A percentile compares a stretch with the other conserved stretches of the same genome.
phyloP scores from a whole-genome alignment of 2,888 invertebrate species.

The Morpho deidamia region DNA sequence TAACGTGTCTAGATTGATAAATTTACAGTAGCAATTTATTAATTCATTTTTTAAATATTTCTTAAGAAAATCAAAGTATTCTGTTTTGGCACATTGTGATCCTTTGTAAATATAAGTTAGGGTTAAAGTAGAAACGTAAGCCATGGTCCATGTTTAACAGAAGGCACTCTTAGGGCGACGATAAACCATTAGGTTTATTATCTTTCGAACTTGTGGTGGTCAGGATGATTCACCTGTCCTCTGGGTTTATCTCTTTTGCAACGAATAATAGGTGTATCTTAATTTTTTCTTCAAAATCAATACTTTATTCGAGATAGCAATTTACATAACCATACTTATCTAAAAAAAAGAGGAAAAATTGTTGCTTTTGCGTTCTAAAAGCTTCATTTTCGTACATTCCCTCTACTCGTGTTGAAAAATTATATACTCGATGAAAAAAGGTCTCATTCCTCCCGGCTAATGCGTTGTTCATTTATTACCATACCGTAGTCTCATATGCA shows the following conservation, averaged over 20 bases:
- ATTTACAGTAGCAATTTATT: neutral
- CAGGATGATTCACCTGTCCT: no score
- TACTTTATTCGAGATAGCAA: neutral
- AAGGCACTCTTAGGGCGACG: no score
- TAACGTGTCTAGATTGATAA: neutral
- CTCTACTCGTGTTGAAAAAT: conserved; percentile 2
- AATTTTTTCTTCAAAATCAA: neutral
- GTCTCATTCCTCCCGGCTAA: conserved; percentile 32
- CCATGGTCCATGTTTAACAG: no score
- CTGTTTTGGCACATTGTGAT: no score
- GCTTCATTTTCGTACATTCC: conserved; percentile 7
- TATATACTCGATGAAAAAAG: conserved; percentile 7
- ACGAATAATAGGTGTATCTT: no score
- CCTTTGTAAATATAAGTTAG: no score
- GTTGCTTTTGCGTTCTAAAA: neutral
- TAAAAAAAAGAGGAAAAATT: neutral
- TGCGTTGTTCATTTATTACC: conserved; percentile 42
- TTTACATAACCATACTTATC: neutral
- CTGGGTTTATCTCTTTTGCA: no score
- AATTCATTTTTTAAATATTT: no score
- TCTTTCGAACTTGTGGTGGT: no score
- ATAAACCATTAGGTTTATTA: no score
- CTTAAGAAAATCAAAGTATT: no score
- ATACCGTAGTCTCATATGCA: conserved; percentile 49
- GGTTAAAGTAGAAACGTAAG: no score